phyloP scores from a whole-genome alignment of 2,888 invertebrate genomes.

The Arenicola marina region DNA sequence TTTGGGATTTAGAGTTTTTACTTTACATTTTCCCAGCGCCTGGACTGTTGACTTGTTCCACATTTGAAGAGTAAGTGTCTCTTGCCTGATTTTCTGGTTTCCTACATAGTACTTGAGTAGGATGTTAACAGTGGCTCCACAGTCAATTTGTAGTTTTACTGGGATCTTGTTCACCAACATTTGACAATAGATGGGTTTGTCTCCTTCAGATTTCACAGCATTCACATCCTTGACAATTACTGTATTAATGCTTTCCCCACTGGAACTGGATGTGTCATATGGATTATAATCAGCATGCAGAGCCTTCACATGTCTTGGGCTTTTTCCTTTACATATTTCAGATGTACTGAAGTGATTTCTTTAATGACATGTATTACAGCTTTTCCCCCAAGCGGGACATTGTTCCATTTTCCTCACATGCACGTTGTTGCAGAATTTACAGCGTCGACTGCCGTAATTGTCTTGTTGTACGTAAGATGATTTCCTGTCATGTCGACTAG shows the following conservation, averaged over 20 bases:
- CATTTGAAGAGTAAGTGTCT: not conserved
- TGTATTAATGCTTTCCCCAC: not conserved
- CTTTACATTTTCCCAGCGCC: not conserved
- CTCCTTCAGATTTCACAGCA: not conserved
- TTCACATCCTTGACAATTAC: not conserved
- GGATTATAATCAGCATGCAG: too few relatives aligned
- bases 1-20: not conserved
- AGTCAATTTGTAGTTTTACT: slow-evolving; percentile 18
- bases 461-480: too few relatives aligned
- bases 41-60: slow-evolving; percentile 4
- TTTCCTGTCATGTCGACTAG: not conserved
- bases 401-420: not conserved
- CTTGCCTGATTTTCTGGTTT: not conserved
- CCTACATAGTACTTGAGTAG: slow-evolving; percentile 4
- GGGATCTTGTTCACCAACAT: not conserved
- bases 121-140: slow-evolving; percentile 15
- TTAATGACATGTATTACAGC: not conserved
- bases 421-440: not conserved
- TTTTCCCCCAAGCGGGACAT: slow-evolving; percentile 5
- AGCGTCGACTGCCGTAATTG: not conserved
- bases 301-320: not conserved
- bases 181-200: not conserved
- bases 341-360: slow-evolving; percentile 2
- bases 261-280: not conserved
- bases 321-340: not conserved